phyloP scores from a whole-genome alignment of 37 sponge, comb jelly and placozoan species.

The Cliona cf. orientalis region DNA sequence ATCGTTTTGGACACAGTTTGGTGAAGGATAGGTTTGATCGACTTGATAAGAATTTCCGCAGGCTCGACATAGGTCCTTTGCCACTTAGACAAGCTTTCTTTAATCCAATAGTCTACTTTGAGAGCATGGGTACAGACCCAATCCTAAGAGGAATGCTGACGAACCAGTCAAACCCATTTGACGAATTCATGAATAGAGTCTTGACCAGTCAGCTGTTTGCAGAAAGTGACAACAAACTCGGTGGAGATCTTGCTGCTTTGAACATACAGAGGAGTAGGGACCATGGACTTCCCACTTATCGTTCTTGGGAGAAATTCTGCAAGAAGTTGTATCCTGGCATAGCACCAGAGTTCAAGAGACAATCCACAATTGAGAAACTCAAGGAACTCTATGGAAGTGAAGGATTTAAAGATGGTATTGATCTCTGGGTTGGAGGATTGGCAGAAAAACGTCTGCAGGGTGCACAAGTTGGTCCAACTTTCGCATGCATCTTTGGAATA shows the following conservation, averaged over 20 bases:
- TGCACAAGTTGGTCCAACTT: constrained; percentile 81
- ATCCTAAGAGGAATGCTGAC: constrained; percentile 74
- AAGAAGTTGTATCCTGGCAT: constrained; percentile 16
- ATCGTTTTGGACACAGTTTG: constrained; percentile 75
- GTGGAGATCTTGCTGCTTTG: constrained; percentile 79
- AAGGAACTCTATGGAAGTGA: constrained; percentile 48
- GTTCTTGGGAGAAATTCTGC: constrained; percentile 61
- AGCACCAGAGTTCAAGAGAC: neutral
- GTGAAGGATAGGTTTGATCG: constrained; percentile 25
- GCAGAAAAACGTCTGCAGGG: constrained; percentile 72
- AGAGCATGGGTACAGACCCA: constrained; percentile 79
- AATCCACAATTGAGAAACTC: neutral
- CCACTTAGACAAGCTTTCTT: constrained; percentile 69
- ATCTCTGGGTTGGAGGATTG: constrained; percentile 87
- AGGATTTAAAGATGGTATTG: constrained; percentile 74
- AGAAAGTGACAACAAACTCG: constrained; percentile 34
- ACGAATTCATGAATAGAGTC: constrained; percentile 67
- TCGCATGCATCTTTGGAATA: constrained; percentile 73
- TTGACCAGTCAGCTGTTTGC: constrained; percentile 76
- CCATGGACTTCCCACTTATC: constrained; percentile 87
- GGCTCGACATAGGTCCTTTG: constrained; percentile 43
- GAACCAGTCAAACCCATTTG: constrained; percentile 41
- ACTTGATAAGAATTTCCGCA: constrained; percentile 48
- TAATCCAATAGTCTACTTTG: constrained; percentile 63
- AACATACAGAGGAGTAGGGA: constrained; percentile 94